Evolutionary conservation across 1,140 invertebrate species (phyloP), one percentile per base, ranked within the genome.

Genomic region (Archegozetes longisetosus): DNA sequence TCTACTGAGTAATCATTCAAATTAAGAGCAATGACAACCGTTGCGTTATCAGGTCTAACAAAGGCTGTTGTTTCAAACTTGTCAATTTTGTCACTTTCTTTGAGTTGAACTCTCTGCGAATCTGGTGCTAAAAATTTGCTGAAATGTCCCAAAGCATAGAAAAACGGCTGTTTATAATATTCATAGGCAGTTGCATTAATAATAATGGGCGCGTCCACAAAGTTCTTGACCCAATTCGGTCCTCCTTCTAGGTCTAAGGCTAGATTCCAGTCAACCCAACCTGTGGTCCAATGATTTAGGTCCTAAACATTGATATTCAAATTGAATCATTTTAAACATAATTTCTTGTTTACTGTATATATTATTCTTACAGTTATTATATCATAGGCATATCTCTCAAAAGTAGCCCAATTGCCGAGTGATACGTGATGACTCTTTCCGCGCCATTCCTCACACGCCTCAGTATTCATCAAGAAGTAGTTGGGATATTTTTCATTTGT

Each of bases 191-290:
- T 73, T 0, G 75, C 71, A 65, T 85, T 82, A 0, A 88, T 80
- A 54, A 92, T 77, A 28, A 92, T 80, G 0, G 87, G 77, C 0
- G 85, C 73, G 69, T 91, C 87, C 82, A n/a, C n/a, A n/a, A n/a
- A n/a, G n/a, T n/a, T n/a, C n/a, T n/a, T n/a, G n/a, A n/a, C n/a
- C n/a, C n/a, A 89, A 68, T 83, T 90, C 1, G 88, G 87, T 2
- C 87, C 88, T 51, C 88, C 89, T 20, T 74, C 66, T 66, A 78
- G 72, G 68, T 87, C 76, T 17, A 93, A 70, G 23, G 80, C 83
- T 0, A 93, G 71, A 71, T 93, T 94, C 90, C 89, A 94, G 69
- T 94, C 89, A 2, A 86, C 76, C 86, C 86, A 90, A 2, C 84
- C 82, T 54, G 72, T 72, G 17, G 79, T 72, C 74, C 78, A 68